Percentiles rank a stretch among this genome's conserved stretches.
phyloP scores from a whole-genome alignment of 1,140 invertebrate species.

The Orius insidiosus region DNA sequence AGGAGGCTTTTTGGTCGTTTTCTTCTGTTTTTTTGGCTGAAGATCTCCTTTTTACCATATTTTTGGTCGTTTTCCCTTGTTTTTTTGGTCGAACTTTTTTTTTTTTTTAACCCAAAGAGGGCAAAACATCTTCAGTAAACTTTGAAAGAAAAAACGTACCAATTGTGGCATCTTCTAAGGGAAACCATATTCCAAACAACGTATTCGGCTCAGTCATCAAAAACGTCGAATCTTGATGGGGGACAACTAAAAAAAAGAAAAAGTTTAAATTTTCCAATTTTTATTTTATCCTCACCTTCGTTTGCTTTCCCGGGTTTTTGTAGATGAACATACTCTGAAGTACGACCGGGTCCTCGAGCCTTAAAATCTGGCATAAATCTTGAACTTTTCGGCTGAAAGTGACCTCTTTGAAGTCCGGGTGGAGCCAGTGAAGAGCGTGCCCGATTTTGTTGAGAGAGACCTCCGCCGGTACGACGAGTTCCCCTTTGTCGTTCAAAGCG shows the following conservation, averaged over 20 bases:
- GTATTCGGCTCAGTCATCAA: conserved; percentile 52
- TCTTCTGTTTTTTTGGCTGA: too few species aligned
- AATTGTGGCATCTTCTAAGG: conserved; percentile 74
- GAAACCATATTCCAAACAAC: conserved; percentile 83
- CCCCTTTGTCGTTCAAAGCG: conserved; percentile 57
- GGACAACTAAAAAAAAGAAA: conserved; percentile 36
- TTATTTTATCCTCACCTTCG: conserved; percentile 43
- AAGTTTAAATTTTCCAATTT: background rate
- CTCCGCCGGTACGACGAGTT: conserved; percentile 49
- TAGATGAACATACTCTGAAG: conserved; percentile 97
- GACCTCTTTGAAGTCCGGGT: conserved; percentile 62
- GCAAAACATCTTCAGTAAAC: too few species aligned
- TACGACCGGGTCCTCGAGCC: conserved; percentile 60
- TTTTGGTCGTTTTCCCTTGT: too few species aligned
- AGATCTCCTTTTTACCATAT: too few species aligned
- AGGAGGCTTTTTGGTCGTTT: too few species aligned
- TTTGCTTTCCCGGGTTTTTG: conserved; percentile 81
- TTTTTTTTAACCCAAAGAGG: too few species aligned
- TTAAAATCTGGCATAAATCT: conserved; percentile 50
- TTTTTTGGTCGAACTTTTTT: too few species aligned
- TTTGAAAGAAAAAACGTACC: too few species aligned
- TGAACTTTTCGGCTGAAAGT: conserved; percentile 74
- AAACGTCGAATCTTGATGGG: conserved; percentile 80
- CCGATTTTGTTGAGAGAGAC: conserved; percentile 71
- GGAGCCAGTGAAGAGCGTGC: conserved; percentile 76